Evolutionary conservation across 1,140 invertebrate species (phyloP), one percentile per base, ranked within the genome.

Genomic region (Hermetia illucens): DNA sequence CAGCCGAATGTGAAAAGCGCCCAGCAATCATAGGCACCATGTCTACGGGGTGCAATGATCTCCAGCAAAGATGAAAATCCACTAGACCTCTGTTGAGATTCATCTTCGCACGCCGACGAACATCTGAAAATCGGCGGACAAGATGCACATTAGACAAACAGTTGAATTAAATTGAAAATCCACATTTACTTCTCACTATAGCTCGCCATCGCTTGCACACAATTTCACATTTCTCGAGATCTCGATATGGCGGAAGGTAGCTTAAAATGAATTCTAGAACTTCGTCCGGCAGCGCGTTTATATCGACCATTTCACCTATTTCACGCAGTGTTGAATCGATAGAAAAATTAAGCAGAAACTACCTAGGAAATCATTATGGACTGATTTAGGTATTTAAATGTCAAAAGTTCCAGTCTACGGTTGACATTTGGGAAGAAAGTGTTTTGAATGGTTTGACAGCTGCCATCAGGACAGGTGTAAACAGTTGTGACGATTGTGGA

Each of bases 1-100:
- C 90, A 30, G 89, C 84, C 44, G 86, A 78, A 71, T 95, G 91
- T 1, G 89, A 92, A 65, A 90, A 92, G 43, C 91, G 70, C 58
- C 87, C 87, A 3, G 84, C 79, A 44, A 94, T 91, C 13, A 72
- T 75, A 13, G 75, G 74, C 30, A 67, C 54, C 16, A 41, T 20
- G 5, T 32, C 6, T 16, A 32, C 16, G 6, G 13, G 32, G 5
- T 29, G 40, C 20, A 25, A 5, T 38, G 38, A 17, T 21, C 58
- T 50, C 57, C 57, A 60, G 16, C 53, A 44, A 17, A 60, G 34
- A 1, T 51, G 48, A 20, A 53, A 60, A 21, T 59, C 56, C 12
- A 43, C 35, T 5, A 60, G 29, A 1, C 56, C 55, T 34, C 59
- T 60, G 19, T 54, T 48, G 29, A 60, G 38, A 36, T 60, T 60